Base-by-base conservation (phyloP, 2,797 vertebrate genomes). In the Sciaenops ocellatus region DNA sequence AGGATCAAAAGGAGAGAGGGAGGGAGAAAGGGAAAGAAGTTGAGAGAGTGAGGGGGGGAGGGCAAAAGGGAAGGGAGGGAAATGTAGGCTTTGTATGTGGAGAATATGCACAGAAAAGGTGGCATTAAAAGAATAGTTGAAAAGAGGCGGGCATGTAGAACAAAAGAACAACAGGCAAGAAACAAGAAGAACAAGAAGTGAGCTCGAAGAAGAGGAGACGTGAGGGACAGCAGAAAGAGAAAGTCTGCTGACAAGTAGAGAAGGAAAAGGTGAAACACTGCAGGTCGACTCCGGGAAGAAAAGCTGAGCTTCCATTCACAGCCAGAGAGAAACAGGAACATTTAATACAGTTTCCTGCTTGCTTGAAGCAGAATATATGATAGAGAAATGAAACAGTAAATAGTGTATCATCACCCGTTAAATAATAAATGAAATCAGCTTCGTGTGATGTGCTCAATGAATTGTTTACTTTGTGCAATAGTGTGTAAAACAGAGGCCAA, bases 1-100 rank as follows among this genome's bases (percentile, higher is more conserved):
- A 72, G 64, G 78, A 87, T 87, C 79, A 86, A 80, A 84, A 84
- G 75, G 52, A 74, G 34, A 46, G 52, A 68, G 44, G 15, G 34
- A 54, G 50, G 10, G 50, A 59, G 63, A 38, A 13, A 60, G 42
- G 48, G 22, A 38, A 50, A 6, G 26, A 52, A 38, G 20, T 41
- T 20, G 5, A 26, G 17, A 42, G 30, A 42, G 76, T 3, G 13
- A 12, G 54, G 47, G 42, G 20, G 12, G 18, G 61, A 41, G 17
- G 60, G n/a, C 13, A 5, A n/a, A 9, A 26, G 15, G n/a, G 30
- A 20, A 18, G 61, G 0, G 3, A 54, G 72, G 67, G 38, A 79
- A 30, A 74, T 42, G 12, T 50, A 57, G 17, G 46, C 50, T 73
- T 60, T 71, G 34, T 30, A 20, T 52, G 42, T 42, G 42, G 9